Conservation (phyloP, 2,888 invertebrate genomes). For the Trypoxylon attenuatum region DNA sequence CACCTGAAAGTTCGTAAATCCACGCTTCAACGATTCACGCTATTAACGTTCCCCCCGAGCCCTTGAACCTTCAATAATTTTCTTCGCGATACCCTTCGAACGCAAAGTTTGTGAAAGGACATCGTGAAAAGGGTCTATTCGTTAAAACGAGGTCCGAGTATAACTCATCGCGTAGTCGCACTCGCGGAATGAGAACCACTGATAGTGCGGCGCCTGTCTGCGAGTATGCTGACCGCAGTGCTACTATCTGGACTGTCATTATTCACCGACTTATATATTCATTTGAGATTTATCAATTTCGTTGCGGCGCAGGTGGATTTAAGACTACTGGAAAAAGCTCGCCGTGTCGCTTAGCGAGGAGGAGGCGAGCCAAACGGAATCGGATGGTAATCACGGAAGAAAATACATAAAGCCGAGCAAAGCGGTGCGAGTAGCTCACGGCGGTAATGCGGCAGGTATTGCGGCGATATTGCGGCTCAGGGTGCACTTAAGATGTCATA, state of each 20-base stretch:
- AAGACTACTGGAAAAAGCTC: not conserved
- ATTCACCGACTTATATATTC: conserved; percentile 59
- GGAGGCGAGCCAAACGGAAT: not conserved
- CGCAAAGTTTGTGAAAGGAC: no score
- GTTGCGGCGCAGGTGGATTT: conserved; percentile 23
- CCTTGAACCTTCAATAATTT: no score
- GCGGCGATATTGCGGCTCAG: no score
- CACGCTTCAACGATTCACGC: no score
- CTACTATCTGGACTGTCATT: conserved; percentile 58
- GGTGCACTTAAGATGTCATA: no score
- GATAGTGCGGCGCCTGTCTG: conserved; percentile 70
- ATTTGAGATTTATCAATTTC: conserved; percentile 65
- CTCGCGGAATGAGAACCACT: conserved; percentile 65
- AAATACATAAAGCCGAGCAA: not conserved
- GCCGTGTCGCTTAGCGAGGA: no score
- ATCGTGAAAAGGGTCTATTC: no score
- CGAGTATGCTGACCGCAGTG: conserved; percentile 68
- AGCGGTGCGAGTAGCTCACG: not conserved
- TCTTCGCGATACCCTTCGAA: no score
- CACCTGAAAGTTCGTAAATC: no score
- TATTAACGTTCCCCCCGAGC: no score
- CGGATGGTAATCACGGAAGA: not conserved
- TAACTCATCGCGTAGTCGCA: conserved; percentile 9
- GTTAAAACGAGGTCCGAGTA: not conserved
- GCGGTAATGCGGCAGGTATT: no score